Evolutionary conservation across 1,140 invertebrate genomes (phyloP).

Genomic region (Batillaria attramentaria): DNA sequence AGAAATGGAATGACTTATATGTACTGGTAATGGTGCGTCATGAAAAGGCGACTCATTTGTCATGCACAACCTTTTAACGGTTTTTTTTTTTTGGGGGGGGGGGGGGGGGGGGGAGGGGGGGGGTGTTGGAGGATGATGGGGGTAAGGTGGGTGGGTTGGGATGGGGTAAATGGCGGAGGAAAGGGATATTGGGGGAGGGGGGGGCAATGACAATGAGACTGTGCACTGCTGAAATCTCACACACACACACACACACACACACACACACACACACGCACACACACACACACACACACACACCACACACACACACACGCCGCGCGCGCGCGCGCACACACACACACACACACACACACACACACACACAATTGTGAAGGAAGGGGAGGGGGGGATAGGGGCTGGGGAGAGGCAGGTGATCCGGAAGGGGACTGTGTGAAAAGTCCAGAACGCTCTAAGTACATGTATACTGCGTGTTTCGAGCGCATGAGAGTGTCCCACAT

Average conservation of each 20-base stretch:
- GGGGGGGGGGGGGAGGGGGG: background rate
- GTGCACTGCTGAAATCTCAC: too few species aligned
- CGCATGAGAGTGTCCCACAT: too few species aligned
- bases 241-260: background rate
- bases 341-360: background rate
- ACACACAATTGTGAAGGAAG: too few species aligned
- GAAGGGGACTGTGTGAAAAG: too few species aligned
- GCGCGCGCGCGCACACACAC: background rate
- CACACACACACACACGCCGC: background rate
- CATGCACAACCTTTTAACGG: background rate
- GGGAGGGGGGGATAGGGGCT: too few species aligned
- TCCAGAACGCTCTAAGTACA: too few species aligned
- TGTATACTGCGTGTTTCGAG: too few species aligned
- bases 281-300: background rate
- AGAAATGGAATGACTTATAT: too few species aligned
- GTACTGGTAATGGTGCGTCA: too few species aligned
- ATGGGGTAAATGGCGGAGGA: background rate
- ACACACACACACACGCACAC: background rate
- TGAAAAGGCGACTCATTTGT: too few species aligned
- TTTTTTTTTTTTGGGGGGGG: background rate
- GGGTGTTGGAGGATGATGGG: background rate
- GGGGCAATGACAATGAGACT: too few species aligned
- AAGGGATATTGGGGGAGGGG: background rate
- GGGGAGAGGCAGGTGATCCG: too few species aligned
- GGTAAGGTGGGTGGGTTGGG: background rate